Percentiles rank a stretch among this genome's conserved stretches.
Conservation (phyloP, 2,888 invertebrate species). For the Brachycybe producta region DNA sequence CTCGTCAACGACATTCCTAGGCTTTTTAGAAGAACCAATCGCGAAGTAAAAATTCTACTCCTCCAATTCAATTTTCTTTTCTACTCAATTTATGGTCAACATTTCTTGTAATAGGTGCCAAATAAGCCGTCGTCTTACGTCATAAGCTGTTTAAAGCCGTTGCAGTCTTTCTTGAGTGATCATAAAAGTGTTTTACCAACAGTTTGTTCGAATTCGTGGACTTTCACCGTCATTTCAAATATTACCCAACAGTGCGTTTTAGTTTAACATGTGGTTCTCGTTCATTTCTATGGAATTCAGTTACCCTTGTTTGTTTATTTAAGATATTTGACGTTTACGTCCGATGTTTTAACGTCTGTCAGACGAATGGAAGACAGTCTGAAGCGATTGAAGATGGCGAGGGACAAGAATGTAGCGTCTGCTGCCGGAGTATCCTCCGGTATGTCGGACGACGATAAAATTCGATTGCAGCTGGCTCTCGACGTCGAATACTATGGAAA, state of each 20-base stretch:
- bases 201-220: constrained; percentile 28
- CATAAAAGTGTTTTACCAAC: constrained; percentile 32
- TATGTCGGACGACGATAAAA: constrained; percentile 85
- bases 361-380: constrained; percentile 91
- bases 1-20: constrained; percentile 81
- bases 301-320: constrained; percentile 1
- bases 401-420: constrained; percentile 44
- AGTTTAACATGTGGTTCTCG: constrained; percentile 43
- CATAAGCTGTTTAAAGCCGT: constrained; percentile 47
- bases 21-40: constrained; percentile 79
- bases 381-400: constrained; percentile 69
- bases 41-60: constrained; percentile 41
- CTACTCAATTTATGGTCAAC: background rate
- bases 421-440: constrained; percentile 43
- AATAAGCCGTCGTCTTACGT: constrained; percentile 67
- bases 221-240: constrained; percentile 21
- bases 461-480: constrained; percentile 71
- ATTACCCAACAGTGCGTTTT: constrained; percentile 42
- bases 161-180: constrained; percentile 45
- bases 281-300: background rate
- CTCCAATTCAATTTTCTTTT: background rate
- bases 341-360: constrained; percentile 81
- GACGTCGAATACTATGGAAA: constrained; percentile 65
- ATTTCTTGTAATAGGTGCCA: constrained; percentile 50
- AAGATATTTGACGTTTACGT: constrained; percentile 45